Evolutionary conservation across 1,140 invertebrate genomes (phyloP).

Genomic region (Leptopilina clavipes): DNA sequence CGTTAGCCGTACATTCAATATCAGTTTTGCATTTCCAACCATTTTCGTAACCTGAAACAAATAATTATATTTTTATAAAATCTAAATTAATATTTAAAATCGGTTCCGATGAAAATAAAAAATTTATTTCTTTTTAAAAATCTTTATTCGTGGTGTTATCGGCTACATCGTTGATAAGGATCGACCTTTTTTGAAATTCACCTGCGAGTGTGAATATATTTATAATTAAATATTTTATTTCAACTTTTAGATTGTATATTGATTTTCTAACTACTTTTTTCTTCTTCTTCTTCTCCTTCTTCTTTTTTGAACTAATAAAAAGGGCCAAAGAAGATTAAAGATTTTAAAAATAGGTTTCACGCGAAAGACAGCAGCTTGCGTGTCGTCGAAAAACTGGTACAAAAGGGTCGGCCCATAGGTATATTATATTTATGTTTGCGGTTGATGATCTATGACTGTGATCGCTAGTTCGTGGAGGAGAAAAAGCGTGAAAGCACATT

Average conservation of each 20-base stretch:
- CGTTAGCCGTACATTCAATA: conserved; percentile 39
- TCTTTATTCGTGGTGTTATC: neutral
- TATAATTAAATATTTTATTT: neutral
- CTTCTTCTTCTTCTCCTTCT: too few species aligned
- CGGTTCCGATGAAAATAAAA: too few species aligned
- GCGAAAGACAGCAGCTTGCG: conserved; percentile 41
- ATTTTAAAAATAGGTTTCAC: conserved; percentile 31
- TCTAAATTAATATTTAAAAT: too few species aligned
- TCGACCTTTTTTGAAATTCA: neutral
- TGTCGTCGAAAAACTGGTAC: conserved; percentile 35
- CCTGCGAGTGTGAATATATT: neutral
- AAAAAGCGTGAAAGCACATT: conserved; percentile 31
- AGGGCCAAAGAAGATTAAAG: conserved; percentile 30
- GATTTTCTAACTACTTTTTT: neutral
- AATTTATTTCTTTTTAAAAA: neutral
- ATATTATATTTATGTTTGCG: conserved; percentile 23
- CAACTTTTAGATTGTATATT: neutral
- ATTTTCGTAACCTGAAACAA: neutral
- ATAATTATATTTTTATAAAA: too few species aligned
- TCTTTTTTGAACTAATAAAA: conserved; percentile 6
- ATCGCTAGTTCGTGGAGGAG: conserved; percentile 8
- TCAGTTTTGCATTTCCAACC: conserved; percentile 39
- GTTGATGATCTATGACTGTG: conserved; percentile 16
- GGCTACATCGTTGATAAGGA: neutral
- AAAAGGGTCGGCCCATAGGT: conserved; percentile 1